These are phyloP conservation scores for Biston stratarius DNA, from an alignment of 2,888 invertebrate genomes.

Conservation along the genomic window DNA sequence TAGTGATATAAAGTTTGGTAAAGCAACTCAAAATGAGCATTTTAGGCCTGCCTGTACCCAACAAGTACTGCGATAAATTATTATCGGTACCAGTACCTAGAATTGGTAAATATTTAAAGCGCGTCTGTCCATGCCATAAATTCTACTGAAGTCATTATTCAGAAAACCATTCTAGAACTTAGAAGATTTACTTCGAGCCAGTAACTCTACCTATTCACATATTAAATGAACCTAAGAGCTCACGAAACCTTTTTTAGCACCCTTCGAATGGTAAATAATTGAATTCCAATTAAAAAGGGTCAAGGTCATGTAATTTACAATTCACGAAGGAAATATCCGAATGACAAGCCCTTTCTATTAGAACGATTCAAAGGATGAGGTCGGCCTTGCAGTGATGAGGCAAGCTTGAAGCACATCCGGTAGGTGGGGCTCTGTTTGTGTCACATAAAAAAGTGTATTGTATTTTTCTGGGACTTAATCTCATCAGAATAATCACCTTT, in stretches of 20 bases:
- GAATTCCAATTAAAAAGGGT: slow-evolving; percentile 26
- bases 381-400: slow-evolving; percentile 12
- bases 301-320: slow-evolving; percentile 21
- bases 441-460: background rate
- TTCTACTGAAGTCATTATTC: background rate
- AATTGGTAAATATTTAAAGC: slow-evolving; percentile 5
- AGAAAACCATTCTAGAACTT: slow-evolving; percentile 4
- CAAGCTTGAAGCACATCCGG: slow-evolving; percentile 6
- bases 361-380: background rate
- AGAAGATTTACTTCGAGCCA: background rate
- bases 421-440: background rate
- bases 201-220: slow-evolving; percentile 4
- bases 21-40: no score
- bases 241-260: slow-evolving; percentile 1
- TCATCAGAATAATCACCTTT: no score
- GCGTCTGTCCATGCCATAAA: background rate
- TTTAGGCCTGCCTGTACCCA: background rate
- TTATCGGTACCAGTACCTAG: background rate
- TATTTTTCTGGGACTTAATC: background rate
- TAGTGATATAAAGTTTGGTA: no score
- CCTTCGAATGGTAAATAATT: slow-evolving; percentile 24
- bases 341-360: slow-evolving; percentile 14
- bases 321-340: slow-evolving; percentile 15
- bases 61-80: background rate
- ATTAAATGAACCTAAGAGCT: slow-evolving; percentile 7